A percentile compares a stretch with the other conserved stretches of the same genome.
Conservation (phyloP, 2,888 invertebrate genomes). For the Aporophyla nigra region DNA sequence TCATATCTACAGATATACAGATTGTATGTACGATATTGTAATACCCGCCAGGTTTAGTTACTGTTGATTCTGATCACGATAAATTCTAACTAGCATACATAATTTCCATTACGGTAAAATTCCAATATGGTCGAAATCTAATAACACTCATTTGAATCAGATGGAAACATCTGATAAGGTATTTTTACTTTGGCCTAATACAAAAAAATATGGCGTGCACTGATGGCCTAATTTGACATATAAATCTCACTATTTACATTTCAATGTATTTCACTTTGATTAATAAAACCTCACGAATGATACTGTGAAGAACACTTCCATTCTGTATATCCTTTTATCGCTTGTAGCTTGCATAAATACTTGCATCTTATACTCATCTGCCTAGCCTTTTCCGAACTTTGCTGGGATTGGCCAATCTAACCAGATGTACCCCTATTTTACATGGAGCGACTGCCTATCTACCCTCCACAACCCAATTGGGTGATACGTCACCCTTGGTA, state of each 20-base stretch:
- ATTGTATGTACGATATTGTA: constrained; percentile 7
- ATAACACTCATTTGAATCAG: not conserved
- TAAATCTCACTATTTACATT: too few relatives aligned
- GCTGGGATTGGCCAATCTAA: too few relatives aligned
- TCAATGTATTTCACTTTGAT: not conserved
- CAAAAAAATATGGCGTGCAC: not conserved
- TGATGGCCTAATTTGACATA: not conserved
- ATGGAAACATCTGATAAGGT: not conserved
- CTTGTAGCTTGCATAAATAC: too few relatives aligned
- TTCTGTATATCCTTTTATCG: too few relatives aligned
- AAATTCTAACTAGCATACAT: not conserved
- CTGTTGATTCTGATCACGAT: not conserved
- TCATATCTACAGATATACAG: not conserved
- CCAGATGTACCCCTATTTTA: too few relatives aligned
- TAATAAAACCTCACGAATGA: not conserved
- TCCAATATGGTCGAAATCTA: not conserved
- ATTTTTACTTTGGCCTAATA: not conserved
- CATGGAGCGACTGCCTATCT: too few relatives aligned
- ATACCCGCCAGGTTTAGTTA: not conserved
- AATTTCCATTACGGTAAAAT: not conserved
- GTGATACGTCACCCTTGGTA: too few relatives aligned
- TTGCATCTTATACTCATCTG: too few relatives aligned
- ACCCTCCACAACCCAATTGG: too few relatives aligned
- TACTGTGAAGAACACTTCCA: not conserved
- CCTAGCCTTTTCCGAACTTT: too few relatives aligned